A percentile compares a stretch with the other conserved stretches of the same genome.
phyloP scores from a whole-genome alignment of 2,113 vertebrate genomes.

The Misgurnus anguillicaudatus region DNA sequence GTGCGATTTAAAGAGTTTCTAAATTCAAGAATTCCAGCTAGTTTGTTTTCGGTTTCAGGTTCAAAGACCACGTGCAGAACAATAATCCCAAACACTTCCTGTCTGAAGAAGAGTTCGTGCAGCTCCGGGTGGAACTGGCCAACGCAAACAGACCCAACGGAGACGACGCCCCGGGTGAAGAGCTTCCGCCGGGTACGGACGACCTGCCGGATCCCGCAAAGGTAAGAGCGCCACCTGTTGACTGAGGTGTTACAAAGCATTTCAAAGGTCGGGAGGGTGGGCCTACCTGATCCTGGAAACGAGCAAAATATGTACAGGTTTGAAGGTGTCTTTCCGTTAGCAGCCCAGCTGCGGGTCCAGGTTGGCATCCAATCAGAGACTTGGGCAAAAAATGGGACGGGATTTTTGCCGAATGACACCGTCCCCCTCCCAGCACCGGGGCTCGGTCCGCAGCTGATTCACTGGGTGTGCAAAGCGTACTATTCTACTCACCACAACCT shows the following conservation, averaged over 20 bases:
- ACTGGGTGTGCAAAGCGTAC: constrained; percentile 73
- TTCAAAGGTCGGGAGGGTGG: constrained; percentile 53
- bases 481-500: constrained; percentile 65
- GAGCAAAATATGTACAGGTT: constrained; percentile 66
- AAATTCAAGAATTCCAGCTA: no score
- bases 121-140: constrained; percentile 87
- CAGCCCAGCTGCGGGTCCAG: constrained; percentile 74
- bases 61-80: constrained; percentile 94
- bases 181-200: constrained; percentile 87
- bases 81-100: constrained; percentile 92
- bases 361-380: constrained; percentile 74
- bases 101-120: constrained; percentile 90
- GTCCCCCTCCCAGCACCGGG: constrained; percentile 63
- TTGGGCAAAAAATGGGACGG: constrained; percentile 66
- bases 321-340: constrained; percentile 79
- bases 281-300: constrained; percentile 67
- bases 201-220: constrained; percentile 94
- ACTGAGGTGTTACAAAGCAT: constrained; percentile 37
- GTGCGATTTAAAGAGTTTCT: no score
- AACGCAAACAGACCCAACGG: constrained; percentile 78
- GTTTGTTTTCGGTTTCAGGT: constrained; percentile 70
- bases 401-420: constrained; percentile 66
- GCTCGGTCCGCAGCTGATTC: constrained; percentile 65
- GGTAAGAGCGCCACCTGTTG: constrained; percentile 65
- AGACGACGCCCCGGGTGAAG: constrained; percentile 76